phyloP scores from a whole-genome alignment of 2,797 vertebrate species.

The Sebastes vulpes region DNA sequence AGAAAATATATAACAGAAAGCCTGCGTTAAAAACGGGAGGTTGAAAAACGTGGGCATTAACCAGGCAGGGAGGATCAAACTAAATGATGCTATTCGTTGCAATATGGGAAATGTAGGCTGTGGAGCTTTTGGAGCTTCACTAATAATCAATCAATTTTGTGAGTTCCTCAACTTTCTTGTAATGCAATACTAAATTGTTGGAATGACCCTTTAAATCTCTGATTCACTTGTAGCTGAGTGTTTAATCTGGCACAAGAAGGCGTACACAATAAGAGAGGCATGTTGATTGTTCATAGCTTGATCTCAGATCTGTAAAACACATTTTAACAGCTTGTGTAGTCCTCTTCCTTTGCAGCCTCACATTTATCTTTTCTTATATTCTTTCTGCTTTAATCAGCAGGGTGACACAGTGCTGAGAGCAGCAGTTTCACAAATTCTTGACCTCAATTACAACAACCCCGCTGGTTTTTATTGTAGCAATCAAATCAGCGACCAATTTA shows the following conservation, averaged over 20 bases:
- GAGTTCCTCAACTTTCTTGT: background rate
- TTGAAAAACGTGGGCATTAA: background rate
- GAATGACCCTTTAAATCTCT: background rate
- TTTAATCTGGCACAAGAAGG: background rate
- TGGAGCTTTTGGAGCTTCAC: background rate
- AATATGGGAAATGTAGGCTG: background rate
- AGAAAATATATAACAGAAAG: background rate
- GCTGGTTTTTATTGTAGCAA: background rate
- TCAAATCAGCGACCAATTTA: background rate
- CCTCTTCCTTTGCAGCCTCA: background rate
- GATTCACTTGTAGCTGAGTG: background rate
- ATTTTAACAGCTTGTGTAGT: background rate
- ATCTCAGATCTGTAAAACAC: background rate
- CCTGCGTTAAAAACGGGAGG: background rate
- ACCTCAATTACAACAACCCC: background rate
- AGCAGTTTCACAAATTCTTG: background rate
- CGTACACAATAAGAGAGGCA: background rate
- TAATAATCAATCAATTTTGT: background rate
- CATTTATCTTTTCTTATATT: background rate
- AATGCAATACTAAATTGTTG: background rate
- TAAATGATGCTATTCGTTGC: background rate
- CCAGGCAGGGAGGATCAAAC: background rate
- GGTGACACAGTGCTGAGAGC: background rate
- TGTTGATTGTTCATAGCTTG: background rate
- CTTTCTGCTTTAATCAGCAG: background rate